Base-by-base conservation (phyloP, 2,113 vertebrate species). In the Cephalophus harveyi region DNA sequence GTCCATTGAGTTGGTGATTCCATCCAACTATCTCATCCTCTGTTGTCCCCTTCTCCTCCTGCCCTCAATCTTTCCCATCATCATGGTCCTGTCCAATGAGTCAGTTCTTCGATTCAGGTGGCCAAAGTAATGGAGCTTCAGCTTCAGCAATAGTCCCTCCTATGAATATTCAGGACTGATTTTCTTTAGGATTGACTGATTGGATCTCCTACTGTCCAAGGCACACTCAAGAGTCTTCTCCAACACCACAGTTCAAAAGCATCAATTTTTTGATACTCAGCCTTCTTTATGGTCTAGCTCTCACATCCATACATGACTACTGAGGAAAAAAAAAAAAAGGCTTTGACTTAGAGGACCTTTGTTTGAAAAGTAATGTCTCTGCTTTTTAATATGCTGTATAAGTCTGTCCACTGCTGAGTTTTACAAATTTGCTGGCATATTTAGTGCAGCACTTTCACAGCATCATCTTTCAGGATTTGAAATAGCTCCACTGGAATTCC, bases 1-100 rank as follows among this genome's bases (percentile, higher is more conserved):
- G n/a, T 40, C 19, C n/a, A 23, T 23, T 0, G 10, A 40, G 19
- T 71, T 1, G 0, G n/a, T 40, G 67, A 71, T 23, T 11, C n/a
- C 67, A 71, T 71, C 5, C n/a, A 71, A 36, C 67, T 36, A 12
- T 11, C 16, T 71, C 19, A 40, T 11, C 67, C 5, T 71, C n/a
- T 71, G n/a, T 36, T 5, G n/a, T 36, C n/a, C n/a, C 67, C 67
- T 71, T 71, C 64, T 23, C 64, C 19, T 71, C n/a, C n/a, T 71
- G 10, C 10, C 10, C 10, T 71, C 67, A 71, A 23, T 71, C 67
- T 71, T 71, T 71, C 19, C 10, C 9, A 71, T 2, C n/a, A 36
- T 71, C n/a, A 71, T 9, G 10, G n/a, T 71, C 17, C n/a, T 21
- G 64, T 36, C 19, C 33, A 71, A 1, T 23, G 67, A 36, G 67